Conservation (phyloP, 2,888 invertebrate species). For the Halictus quadricinctus region DNA sequence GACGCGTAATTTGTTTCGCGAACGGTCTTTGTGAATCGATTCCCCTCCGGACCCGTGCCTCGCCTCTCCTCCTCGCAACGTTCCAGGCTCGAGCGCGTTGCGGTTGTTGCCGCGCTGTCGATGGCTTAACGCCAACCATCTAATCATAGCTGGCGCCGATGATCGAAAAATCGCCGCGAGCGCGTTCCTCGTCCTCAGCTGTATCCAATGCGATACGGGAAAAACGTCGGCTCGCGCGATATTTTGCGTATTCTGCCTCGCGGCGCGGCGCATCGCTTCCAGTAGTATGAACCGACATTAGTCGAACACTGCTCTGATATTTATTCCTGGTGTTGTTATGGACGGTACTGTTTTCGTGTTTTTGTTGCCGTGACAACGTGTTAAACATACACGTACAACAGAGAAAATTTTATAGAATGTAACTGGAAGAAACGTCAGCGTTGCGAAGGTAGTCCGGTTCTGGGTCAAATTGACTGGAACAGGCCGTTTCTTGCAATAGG, state of each 20-base stretch:
- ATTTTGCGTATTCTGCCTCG: neutral
- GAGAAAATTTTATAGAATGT: too few species aligned
- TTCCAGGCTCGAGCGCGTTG: neutral
- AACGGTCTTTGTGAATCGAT: conserved; percentile 31
- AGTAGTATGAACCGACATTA: neutral
- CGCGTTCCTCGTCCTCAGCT: neutral
- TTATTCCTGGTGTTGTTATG: neutral
- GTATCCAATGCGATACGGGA: neutral
- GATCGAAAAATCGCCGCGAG: conserved; percentile 13
- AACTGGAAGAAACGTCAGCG: neutral
- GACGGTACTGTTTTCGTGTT: neutral
- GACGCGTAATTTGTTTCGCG: conserved; percentile 39
- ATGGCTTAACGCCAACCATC: conserved; percentile 29
- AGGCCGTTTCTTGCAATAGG: neutral
- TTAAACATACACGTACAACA: too few species aligned
- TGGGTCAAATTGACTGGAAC: neutral
- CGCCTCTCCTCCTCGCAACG: neutral
- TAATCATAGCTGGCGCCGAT: conserved; percentile 14
- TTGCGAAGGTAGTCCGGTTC: neutral
- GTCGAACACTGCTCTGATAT: neutral
- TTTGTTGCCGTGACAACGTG: neutral
- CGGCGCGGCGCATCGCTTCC: neutral
- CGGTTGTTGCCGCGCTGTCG: conserved; percentile 29
- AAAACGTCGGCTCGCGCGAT: neutral
- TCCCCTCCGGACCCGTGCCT: neutral